Percentiles rank a stretch among this genome's conserved stretches.
Evolutionary conservation across 1,140 invertebrate species (phyloP).

Genomic region (Drosophila malerkotliana): DNA sequence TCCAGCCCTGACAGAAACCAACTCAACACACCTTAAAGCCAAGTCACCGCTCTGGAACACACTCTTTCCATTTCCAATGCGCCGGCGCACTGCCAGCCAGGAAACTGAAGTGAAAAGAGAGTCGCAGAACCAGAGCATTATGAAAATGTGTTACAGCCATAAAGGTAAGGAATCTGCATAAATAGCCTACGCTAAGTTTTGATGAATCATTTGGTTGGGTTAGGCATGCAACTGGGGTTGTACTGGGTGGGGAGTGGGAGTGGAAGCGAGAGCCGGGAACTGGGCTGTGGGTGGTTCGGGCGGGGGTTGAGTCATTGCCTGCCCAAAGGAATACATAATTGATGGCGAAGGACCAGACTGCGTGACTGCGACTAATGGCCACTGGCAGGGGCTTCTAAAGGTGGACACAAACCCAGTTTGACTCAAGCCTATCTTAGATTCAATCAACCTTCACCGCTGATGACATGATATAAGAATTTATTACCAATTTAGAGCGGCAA

Average conservation of each 20-base stretch:
- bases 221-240: conserved; percentile 40
- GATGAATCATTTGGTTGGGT: conserved; percentile 71
- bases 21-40: conserved; percentile 20
- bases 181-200: conserved; percentile 44
- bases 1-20: conserved; percentile 24
- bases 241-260: not conserved
- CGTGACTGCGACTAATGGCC: conserved; percentile 46
- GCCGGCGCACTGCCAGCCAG: conserved; percentile 44
- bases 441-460: conserved; percentile 20
- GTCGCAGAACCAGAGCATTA: conserved; percentile 22
- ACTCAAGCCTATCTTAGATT: not conserved
- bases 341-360: conserved; percentile 37
- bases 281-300: conserved; percentile 3
- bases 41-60: conserved; percentile 29
- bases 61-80: conserved; percentile 28
- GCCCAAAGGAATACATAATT: conserved; percentile 47
- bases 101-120: conserved; percentile 18
- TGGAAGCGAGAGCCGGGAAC: conserved; percentile 4
- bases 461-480: conserved; percentile 19
- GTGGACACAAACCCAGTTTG: conserved; percentile 12
- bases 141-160: conserved; percentile 58
- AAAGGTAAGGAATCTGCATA: conserved; percentile 53
- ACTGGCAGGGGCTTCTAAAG: conserved; percentile 36
- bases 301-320: conserved; percentile 40
- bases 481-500: conserved; percentile 11